A percentile compares a stretch with the other conserved stretches of the same genome.
Conservation (phyloP, 2,888 invertebrate genomes). For the Drosophila subsilvestris region DNA sequence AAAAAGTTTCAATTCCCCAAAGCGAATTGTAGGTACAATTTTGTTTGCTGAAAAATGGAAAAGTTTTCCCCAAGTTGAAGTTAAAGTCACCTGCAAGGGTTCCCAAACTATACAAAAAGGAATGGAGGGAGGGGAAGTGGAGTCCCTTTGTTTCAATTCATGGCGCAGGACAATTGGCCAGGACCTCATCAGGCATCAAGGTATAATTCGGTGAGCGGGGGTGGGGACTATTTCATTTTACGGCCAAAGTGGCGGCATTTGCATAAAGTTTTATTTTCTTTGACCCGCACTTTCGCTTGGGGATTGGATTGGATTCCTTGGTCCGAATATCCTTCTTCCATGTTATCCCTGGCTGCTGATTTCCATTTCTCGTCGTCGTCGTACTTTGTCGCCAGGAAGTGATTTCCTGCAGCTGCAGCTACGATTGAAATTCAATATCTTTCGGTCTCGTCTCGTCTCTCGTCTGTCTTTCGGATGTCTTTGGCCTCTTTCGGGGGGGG, state of each 20-base stretch:
- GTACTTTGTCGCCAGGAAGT: conserved; percentile 68
- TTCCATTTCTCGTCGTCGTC: conserved; percentile 62
- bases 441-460: background rate
- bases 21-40: conserved; percentile 52
- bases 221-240: conserved; percentile 79
- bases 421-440: conserved; percentile 73
- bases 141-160: conserved; percentile 76
- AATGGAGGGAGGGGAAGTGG: background rate
- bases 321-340: conserved; percentile 26
- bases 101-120: conserved; percentile 59
- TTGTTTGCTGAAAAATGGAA: conserved; percentile 53
- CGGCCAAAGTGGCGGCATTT: conserved; percentile 78
- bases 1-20: conserved; percentile 26
- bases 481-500: conserved; percentile 7
- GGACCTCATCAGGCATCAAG: conserved; percentile 75
- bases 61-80: conserved; percentile 59
- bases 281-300: conserved; percentile 73
- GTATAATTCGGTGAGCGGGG: conserved; percentile 68
- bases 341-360: conserved; percentile 46
- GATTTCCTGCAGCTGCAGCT: conserved; percentile 67
- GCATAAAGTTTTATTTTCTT: conserved; percentile 80
- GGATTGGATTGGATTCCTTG: conserved; percentile 44
- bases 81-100: conserved; percentile 75
- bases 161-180: conserved; percentile 72
- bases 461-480: background rate